These are phyloP conservation scores for Slavum lentiscoides DNA, from an alignment of 2,888 invertebrate species.

Conservation along the genomic window DNA sequence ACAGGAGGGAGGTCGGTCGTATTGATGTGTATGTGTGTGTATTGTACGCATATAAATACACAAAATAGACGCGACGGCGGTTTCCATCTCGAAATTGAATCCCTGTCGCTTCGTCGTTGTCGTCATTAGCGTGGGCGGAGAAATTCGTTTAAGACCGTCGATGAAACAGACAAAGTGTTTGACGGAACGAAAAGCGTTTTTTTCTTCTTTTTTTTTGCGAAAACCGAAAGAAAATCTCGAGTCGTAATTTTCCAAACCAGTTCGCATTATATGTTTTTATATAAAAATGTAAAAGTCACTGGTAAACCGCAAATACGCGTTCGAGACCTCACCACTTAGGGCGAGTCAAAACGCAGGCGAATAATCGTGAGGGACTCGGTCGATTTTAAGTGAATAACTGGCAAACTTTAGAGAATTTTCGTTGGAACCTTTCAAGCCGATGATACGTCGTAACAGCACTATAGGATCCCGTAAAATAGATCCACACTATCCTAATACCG, in stretches of 20 bases:
- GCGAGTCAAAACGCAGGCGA: neutral
- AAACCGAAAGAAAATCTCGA: neutral
- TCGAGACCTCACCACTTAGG: no score
- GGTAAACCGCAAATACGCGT: conserved; percentile 1
- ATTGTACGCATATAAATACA: neutral
- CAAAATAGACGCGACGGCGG: neutral
- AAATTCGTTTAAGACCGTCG: conserved; percentile 41
- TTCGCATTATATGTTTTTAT: neutral
- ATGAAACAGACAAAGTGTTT: conserved; percentile 23
- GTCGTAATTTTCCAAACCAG: conserved; percentile 25
- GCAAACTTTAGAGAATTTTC: no score
- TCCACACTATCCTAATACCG: no score
- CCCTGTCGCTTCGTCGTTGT: neutral
- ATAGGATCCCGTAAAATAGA: no score
- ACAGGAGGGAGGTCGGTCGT: no score
- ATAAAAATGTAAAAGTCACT: neutral
- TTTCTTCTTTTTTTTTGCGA: no score
- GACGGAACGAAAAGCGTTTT: conserved; percentile 36
- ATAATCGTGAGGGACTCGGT: no score
- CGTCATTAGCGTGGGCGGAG: neutral
- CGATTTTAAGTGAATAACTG: no score
- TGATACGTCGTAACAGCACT: no score
- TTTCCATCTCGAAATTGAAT: conserved; percentile 38
- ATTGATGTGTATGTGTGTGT: no score
- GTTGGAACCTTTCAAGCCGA: no score